phyloP scores from a whole-genome alignment of 2,797 vertebrate species.

The Notolabrus celidotus region DNA sequence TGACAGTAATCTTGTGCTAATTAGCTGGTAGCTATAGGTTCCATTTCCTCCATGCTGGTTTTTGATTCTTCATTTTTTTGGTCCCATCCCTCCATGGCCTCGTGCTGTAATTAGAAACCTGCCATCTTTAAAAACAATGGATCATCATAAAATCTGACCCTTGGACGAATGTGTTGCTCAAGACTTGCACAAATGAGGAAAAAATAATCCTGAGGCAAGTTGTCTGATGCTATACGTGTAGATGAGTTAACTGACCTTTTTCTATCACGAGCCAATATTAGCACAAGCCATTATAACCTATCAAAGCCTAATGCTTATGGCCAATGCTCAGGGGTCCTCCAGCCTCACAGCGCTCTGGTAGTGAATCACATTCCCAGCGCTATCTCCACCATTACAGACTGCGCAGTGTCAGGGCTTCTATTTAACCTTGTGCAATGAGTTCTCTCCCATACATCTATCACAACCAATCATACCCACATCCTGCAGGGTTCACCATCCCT shows the following conservation, averaged over 20 bases:
- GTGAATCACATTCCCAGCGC: constrained; percentile 45
- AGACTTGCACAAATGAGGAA: constrained; percentile 40
- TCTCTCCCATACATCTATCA: constrained; percentile 66
- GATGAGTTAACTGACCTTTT: constrained; percentile 77
- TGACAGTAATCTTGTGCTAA: constrained; percentile 11
- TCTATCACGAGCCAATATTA: constrained; percentile 75
- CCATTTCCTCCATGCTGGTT: not conserved
- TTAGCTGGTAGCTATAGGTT: not conserved
- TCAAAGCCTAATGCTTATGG: constrained; percentile 75
- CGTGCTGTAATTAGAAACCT: constrained; percentile 39
- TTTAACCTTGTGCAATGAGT: constrained; percentile 77
- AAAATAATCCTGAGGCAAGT: constrained; percentile 62
- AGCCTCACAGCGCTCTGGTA: constrained; percentile 40
- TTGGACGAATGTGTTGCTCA: constrained; percentile 19
- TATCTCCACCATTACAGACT: constrained; percentile 72
- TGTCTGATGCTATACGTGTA: constrained; percentile 54
- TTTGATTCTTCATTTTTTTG: not conserved
- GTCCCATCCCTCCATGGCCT: not conserved
- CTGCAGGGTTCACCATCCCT: constrained; percentile 62
- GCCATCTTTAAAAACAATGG: constrained; percentile 39
- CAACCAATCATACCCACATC: constrained; percentile 58
- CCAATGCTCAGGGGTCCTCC: constrained; percentile 58
- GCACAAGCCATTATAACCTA: constrained; percentile 72
- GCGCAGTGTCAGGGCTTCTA: constrained; percentile 64
- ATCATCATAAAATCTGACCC: constrained; percentile 59